Base-by-base conservation (phyloP, 1,140 invertebrate genomes). In the Lerema accius region DNA sequence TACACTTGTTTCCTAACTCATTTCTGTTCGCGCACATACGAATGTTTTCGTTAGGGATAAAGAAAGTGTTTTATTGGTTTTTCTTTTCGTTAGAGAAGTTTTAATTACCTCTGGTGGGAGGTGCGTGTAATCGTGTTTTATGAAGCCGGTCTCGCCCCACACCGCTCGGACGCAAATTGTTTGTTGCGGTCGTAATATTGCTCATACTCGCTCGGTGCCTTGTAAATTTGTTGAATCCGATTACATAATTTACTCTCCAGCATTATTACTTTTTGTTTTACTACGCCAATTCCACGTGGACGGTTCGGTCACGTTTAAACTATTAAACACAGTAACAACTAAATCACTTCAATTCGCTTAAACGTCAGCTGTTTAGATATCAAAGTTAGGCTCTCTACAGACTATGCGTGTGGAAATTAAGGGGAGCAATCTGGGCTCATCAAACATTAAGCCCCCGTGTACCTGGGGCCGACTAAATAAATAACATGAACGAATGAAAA, bases 401-500 rank as follows among this genome's bases (percentile, higher is more conserved):
- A 74, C 61, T 67, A 43, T 80, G 69, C 67, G 67, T 80, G 70
- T 68, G 73, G 76, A 87, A 86, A 86, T 86, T 83, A 84, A 81
- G 78, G 80, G 64, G 64, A 67, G 56, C 74, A 84, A 82, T 87
- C 81, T 80, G 74, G 80, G 70, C 84, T 86, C 78, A 86, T 88
- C 84, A 87, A 90, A 90, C 78, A 89, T 86, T 87, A 84, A 86
- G 73, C 78, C 77, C 75, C 74, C 64, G 50, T 53, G 63, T 84
- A 84, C 85, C 79, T 85, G 79, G 69, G 71, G 70, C 71, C 63
- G 72, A 78, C 84, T 87, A 88, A 86, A 88, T 88, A 90, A 90
- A 90, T 88, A 88, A 79, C 64, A 76, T 68, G 69, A 70, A 70
- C 71, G 87, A 85, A 90, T 89, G 80, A 90, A 90, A 90, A 90